phyloP scores from a whole-genome alignment of 1,140 invertebrate genomes.

The Homarus americanus region DNA sequence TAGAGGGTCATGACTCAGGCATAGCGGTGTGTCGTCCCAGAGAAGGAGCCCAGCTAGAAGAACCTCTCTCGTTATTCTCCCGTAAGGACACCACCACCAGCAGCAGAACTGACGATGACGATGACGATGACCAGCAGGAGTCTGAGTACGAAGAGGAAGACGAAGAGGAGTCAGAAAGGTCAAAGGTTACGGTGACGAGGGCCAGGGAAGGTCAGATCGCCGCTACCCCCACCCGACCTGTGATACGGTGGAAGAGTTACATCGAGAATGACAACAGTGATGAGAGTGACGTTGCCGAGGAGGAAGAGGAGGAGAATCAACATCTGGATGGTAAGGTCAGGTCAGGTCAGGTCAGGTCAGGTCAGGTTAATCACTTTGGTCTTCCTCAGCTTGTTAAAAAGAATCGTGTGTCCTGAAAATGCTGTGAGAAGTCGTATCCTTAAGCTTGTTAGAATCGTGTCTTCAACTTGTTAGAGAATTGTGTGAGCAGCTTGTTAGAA shows the following conservation, averaged over 20 bases:
- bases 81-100: not conserved
- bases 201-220: not conserved
- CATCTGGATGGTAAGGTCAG: not conserved
- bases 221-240: not conserved
- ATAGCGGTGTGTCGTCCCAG: slow-evolving; percentile 50
- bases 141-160: slow-evolving; percentile 19
- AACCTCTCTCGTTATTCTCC: not conserved
- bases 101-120: slow-evolving; percentile 10
- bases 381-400: too few species aligned
- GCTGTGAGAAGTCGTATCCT: too few species aligned
- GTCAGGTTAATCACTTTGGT: too few species aligned
- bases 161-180: slow-evolving; percentile 20
- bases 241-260: not conserved
- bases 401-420: too few species aligned
- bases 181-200: not conserved
- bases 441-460: too few species aligned
- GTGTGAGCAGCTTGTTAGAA: too few species aligned
- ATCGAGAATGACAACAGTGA: not conserved
- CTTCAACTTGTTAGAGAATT: too few species aligned
- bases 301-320: not conserved
- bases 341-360: too few species aligned
- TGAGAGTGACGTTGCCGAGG: not conserved
- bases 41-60: slow-evolving; percentile 18
- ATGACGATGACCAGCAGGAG: slow-evolving; percentile 20
- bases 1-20: slow-evolving; percentile 55